Evolutionary conservation across 2,797 vertebrate genomes (phyloP).

Genomic region (Mormyrops boulengeri): DNA sequence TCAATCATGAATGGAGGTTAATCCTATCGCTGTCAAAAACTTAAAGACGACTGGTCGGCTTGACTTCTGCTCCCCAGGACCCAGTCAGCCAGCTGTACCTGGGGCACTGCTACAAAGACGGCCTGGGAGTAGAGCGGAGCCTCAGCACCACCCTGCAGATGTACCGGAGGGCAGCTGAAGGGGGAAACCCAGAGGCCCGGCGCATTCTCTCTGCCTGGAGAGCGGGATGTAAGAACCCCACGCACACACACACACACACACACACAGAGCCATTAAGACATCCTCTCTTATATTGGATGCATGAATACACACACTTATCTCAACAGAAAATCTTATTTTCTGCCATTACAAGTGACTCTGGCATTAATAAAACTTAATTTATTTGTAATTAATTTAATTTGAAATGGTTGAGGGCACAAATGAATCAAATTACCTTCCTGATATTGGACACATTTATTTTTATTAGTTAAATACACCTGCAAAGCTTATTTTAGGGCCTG

Average conservation of each 20-base stretch:
- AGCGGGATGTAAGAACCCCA: slow-evolving; percentile 44
- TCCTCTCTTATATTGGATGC: background rate
- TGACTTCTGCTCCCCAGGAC: slow-evolving; percentile 59
- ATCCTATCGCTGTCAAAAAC: background rate
- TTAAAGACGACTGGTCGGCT: background rate
- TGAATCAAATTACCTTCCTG: background rate
- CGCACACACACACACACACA: background rate
- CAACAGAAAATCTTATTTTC: background rate
- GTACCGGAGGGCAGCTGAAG: slow-evolving; percentile 62
- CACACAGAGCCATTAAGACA: background rate
- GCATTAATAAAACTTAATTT: background rate
- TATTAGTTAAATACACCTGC: background rate
- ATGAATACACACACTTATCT: background rate
- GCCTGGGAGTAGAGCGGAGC: slow-evolving; percentile 69
- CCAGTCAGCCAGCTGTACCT: slow-evolving; percentile 72
- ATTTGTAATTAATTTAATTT: background rate
- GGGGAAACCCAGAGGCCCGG: slow-evolving; percentile 59
- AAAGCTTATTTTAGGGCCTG: background rate
- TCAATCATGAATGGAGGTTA: background rate
- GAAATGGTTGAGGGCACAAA: background rate
- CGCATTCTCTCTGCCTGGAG: slow-evolving; percentile 49
- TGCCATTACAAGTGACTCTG: background rate
- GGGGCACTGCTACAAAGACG: slow-evolving; percentile 81
- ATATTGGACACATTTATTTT: background rate
- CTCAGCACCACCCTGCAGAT: slow-evolving; percentile 56